Evolutionary conservation across 1,140 invertebrate species (phyloP).

Genomic region (Bombus waltoni): DNA sequence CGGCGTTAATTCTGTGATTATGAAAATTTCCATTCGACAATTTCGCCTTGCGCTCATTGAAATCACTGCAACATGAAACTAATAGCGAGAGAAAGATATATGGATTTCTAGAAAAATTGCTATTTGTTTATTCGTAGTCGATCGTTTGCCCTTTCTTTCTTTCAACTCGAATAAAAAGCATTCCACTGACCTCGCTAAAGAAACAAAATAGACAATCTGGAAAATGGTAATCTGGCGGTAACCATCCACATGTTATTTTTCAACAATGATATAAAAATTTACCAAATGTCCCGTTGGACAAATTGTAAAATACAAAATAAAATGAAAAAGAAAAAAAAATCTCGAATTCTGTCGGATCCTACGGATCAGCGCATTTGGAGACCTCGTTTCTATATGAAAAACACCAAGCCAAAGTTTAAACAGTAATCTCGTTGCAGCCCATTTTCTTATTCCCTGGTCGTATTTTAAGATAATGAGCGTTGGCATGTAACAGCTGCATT

Average conservation of each 20-base stretch:
- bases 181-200: no score
- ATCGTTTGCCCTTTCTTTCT: neutral
- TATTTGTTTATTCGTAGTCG: neutral
- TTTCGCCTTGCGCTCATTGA: no score
- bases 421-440: neutral
- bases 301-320: no score
- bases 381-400: neutral
- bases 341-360: no score
- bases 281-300: no score
- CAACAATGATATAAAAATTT: no score
- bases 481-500: neutral
- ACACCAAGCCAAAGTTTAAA: neutral
- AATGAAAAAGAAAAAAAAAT: no score
- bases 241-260: no score
- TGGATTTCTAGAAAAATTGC: neutral
- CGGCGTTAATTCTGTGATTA: neutral
- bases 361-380: neutral
- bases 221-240: no score
- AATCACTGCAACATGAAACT: no score
- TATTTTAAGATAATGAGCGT: neutral
- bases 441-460: neutral
- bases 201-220: no score
- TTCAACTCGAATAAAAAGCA: neutral
- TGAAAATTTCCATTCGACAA: neutral
- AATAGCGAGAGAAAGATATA: no score